Percentiles rank a stretch among this genome's conserved stretches.
Evolutionary conservation across 2,888 invertebrate species (phyloP).

Genomic region (Netelia fuscicornis): DNA sequence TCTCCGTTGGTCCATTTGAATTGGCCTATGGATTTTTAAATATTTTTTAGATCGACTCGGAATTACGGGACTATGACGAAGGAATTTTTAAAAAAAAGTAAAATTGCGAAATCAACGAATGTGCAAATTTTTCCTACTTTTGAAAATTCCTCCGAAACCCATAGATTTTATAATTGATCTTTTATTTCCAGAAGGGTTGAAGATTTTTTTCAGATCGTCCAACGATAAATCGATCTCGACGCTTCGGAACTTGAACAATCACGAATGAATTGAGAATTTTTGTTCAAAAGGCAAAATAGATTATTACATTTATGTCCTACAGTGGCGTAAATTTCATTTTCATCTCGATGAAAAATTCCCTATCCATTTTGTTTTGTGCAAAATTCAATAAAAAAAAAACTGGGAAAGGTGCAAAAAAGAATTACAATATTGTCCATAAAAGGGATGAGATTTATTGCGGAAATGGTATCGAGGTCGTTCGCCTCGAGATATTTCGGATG

Average conservation of each 20-base stretch:
- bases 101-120: too few relatives aligned
- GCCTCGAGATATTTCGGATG: constrained; percentile 61
- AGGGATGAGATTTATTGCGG: constrained; percentile 28
- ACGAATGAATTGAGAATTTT: neutral
- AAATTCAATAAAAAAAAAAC: neutral
- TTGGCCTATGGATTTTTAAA: too few relatives aligned
- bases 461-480: constrained; percentile 47
- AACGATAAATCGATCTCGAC: neutral
- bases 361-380: neutral
- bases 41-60: too few relatives aligned
- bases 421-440: neutral
- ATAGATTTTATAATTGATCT: neutral
- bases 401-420: too few relatives aligned
- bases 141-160: neutral
- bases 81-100: too few relatives aligned
- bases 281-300: neutral
- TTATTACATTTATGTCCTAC: too few relatives aligned
- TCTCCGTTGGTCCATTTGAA: too few relatives aligned
- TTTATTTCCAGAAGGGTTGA: neutral
- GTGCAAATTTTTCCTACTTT: neutral
- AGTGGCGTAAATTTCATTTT: neutral
- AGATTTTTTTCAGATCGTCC: neutral
- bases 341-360: neutral
- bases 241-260: neutral
- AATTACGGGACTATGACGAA: too few relatives aligned